Evolutionary conservation across 2,888 invertebrate genomes (phyloP).

Genomic region (Linnaemya tessellans): DNA sequence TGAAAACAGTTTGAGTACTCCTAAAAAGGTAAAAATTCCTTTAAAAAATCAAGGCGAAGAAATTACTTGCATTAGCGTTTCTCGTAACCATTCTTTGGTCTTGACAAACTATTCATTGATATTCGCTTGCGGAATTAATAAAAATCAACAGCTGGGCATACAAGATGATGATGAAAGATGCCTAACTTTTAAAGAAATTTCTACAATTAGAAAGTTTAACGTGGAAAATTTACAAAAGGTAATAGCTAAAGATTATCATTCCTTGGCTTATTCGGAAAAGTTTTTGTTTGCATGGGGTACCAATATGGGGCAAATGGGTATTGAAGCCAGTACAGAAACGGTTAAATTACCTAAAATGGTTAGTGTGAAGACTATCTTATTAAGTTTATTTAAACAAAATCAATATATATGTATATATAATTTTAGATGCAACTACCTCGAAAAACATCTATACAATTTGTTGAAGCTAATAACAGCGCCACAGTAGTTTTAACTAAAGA

Average conservation of each 20-base stretch:
- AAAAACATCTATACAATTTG: constrained; percentile 76
- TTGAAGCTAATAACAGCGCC: constrained; percentile 82
- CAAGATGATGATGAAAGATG: constrained; percentile 84
- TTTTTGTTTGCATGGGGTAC: constrained; percentile 91
- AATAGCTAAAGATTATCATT: constrained; percentile 88
- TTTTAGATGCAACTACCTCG: constrained; percentile 78
- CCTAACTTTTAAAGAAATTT: constrained; percentile 79
- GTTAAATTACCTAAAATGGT: constrained; percentile 78
- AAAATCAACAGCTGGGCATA: constrained; percentile 87
- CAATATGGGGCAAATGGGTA: constrained; percentile 92
- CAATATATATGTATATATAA: background rate
- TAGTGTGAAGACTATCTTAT: constrained; percentile 28
- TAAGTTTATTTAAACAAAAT: background rate
- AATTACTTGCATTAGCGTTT: constrained; percentile 80
- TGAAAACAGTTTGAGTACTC: constrained; percentile 84
- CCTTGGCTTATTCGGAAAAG: constrained; percentile 86
- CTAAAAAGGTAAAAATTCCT: constrained; percentile 79
- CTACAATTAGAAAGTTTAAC: constrained; percentile 81
- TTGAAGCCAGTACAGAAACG: constrained; percentile 73
- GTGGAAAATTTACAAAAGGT: constrained; percentile 84
- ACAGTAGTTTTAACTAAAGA: constrained; percentile 79
- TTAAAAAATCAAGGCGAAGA: constrained; percentile 78
- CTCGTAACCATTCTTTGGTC: constrained; percentile 81
- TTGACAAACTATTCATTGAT: constrained; percentile 80
- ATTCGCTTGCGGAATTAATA: constrained; percentile 87